Percentiles rank a stretch among this genome's conserved stretches.
phyloP scores from a whole-genome alignment of 2,888 invertebrate genomes.

The Pristionchus japonicus region DNA sequence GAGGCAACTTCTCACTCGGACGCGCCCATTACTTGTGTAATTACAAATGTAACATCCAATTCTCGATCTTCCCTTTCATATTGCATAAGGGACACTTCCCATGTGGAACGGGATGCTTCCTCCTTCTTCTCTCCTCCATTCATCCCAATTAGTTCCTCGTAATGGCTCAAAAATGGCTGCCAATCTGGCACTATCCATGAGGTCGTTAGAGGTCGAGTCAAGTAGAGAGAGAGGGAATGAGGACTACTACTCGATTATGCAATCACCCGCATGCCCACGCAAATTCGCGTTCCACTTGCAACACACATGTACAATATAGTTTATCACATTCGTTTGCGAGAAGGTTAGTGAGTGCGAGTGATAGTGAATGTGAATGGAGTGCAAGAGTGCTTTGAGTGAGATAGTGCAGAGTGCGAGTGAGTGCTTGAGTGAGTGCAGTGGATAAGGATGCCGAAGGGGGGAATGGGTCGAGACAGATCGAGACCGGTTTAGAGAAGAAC shows the following conservation, averaged over 20 bases:
- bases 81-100: slow-evolving; percentile 26
- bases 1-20: not conserved
- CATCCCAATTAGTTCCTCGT: slow-evolving; percentile 1
- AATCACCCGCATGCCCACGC: not conserved
- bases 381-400: not conserved
- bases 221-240: not conserved
- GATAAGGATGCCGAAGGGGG: not conserved
- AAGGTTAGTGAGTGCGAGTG: not conserved
- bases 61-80: slow-evolving; percentile 12
- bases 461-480: not conserved
- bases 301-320: too few species aligned
- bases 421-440: not conserved
- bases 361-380: not conserved
- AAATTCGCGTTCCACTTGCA: not conserved
- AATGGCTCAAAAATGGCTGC: slow-evolving; percentile 34
- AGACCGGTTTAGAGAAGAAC: not conserved
- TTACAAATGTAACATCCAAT: slow-evolving; percentile 6
- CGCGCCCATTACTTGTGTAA: not conserved
- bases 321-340: too few species aligned
- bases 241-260: not conserved
- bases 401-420: slow-evolving; percentile 13
- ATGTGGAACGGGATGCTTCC: not conserved
- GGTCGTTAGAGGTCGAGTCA: slow-evolving; percentile 6
- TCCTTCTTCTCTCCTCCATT: slow-evolving; percentile 9
- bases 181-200: slow-evolving; percentile 23